These are phyloP conservation scores for Caenorhabditis sp. DNA, from an alignment of 2,888 invertebrate species.

Conservation along the genomic window DNA sequence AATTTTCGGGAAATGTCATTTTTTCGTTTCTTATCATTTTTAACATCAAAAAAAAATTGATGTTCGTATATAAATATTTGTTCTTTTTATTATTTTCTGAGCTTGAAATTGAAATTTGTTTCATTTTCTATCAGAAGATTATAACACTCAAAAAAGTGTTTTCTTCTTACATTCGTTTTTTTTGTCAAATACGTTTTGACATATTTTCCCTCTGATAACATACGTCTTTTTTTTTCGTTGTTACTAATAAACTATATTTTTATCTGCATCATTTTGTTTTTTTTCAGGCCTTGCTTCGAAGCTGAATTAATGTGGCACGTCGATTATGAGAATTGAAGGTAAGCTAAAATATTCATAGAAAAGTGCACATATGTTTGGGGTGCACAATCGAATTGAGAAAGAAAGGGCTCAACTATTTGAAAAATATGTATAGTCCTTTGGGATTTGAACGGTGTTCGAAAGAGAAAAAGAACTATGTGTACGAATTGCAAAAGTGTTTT, in stretches of 20 bases:
- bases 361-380: background rate
- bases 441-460: background rate
- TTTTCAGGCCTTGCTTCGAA: background rate
- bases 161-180: too few relatives aligned
- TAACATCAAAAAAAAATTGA: too few relatives aligned
- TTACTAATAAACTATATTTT: background rate
- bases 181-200: too few relatives aligned
- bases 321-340: conserved; percentile 4
- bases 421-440: background rate
- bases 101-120: too few relatives aligned
- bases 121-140: too few relatives aligned
- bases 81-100: too few relatives aligned
- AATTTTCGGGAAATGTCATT: too few relatives aligned
- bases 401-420: background rate
- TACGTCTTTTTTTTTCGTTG: background rate
- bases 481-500: background rate
- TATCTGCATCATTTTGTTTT: background rate
- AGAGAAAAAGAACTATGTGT: background rate
- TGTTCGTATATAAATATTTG: background rate
- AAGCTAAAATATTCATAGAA: background rate
- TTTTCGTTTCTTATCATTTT: too few relatives aligned
- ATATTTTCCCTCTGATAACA: too few relatives aligned
- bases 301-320: background rate
- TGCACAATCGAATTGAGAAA: background rate
- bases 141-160: too few relatives aligned